These are phyloP conservation scores for Agrochola macilenta DNA, from an alignment of 2,888 invertebrate genomes.

Conservation along the genomic window DNA sequence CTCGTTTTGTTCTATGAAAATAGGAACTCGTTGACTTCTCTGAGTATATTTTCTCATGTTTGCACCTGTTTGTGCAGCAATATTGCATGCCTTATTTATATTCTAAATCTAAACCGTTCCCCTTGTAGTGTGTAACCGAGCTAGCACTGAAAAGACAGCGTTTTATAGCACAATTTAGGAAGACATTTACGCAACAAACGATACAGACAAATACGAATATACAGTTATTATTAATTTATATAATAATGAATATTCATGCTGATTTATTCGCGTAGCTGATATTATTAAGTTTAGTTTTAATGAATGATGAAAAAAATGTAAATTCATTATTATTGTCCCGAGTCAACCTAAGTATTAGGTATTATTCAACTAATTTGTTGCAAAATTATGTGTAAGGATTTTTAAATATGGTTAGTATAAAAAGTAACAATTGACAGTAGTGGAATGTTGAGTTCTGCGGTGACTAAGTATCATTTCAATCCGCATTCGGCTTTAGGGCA, in stretches of 20 bases:
- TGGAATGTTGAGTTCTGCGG: slow-evolving; percentile 55
- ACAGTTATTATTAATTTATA: slow-evolving; percentile 76
- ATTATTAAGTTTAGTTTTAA: slow-evolving; percentile 85
- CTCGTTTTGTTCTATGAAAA: not conserved
- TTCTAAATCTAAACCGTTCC: slow-evolving; percentile 54
- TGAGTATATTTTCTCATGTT: slow-evolving; percentile 55
- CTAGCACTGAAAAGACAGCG: slow-evolving; percentile 77
- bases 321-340: slow-evolving; percentile 75
- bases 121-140: slow-evolving; percentile 48
- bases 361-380: slow-evolving; percentile 75
- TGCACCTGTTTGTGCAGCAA: slow-evolving; percentile 42
- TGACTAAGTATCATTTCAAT: slow-evolving; percentile 36
- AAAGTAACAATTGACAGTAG: slow-evolving; percentile 68
- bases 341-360: slow-evolving; percentile 85
- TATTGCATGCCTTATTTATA: slow-evolving; percentile 61
- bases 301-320: slow-evolving; percentile 68
- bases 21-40: not conserved
- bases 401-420: slow-evolving; percentile 68
- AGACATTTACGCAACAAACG: slow-evolving; percentile 83
- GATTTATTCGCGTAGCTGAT: slow-evolving; percentile 82
- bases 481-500: slow-evolving; percentile 56
- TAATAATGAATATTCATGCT: slow-evolving; percentile 77
- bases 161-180: slow-evolving; percentile 79
- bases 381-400: slow-evolving; percentile 72
- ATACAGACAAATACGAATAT: slow-evolving; percentile 76